phyloP scores from a whole-genome alignment of 2,113 vertebrate genomes.

The Melanerpes aurifrons region DNA sequence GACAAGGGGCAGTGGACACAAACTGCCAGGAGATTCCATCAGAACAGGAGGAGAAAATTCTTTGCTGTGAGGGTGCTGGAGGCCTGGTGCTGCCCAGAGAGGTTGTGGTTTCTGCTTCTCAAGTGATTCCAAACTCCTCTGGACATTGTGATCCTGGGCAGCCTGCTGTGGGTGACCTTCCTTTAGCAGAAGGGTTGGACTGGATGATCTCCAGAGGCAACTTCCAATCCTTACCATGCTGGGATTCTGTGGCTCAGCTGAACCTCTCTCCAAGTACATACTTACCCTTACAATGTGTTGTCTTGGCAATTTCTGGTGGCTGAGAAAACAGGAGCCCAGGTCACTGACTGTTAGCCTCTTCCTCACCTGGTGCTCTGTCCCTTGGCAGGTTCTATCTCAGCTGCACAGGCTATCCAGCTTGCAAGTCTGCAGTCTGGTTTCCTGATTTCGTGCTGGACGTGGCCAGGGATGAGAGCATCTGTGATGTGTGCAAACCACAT shows the following conservation, averaged over 20 bases:
- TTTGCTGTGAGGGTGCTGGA: too few species aligned
- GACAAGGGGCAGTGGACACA: too few species aligned
- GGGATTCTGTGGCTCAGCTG: neutral
- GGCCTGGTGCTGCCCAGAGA: too few species aligned
- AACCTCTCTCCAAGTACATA: neutral
- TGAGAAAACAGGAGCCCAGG: neutral
- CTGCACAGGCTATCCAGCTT: conserved; percentile 88
- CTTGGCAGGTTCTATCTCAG: conserved; percentile 86
- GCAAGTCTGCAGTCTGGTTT: conserved; percentile 90
- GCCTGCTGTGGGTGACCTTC: too few species aligned
- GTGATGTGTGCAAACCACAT: conserved; percentile 82
- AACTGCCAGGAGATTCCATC: too few species aligned
- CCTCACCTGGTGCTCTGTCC: neutral
- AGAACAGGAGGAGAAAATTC: too few species aligned
- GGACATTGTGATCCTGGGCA: too few species aligned
- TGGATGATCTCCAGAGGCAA: too few species aligned
- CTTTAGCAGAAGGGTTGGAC: too few species aligned
- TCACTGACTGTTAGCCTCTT: neutral
- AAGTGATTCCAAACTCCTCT: too few species aligned
- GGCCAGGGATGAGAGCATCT: conserved; percentile 84
- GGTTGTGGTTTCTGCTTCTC: too few species aligned
- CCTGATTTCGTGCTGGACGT: conserved; percentile 91
- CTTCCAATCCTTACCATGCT: too few species aligned
- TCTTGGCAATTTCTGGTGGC: neutral
- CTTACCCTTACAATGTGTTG: neutral